These are phyloP conservation scores for Megalopta genalis DNA, from an alignment of 1,140 invertebrate genomes.

Conservation along the genomic window DNA sequence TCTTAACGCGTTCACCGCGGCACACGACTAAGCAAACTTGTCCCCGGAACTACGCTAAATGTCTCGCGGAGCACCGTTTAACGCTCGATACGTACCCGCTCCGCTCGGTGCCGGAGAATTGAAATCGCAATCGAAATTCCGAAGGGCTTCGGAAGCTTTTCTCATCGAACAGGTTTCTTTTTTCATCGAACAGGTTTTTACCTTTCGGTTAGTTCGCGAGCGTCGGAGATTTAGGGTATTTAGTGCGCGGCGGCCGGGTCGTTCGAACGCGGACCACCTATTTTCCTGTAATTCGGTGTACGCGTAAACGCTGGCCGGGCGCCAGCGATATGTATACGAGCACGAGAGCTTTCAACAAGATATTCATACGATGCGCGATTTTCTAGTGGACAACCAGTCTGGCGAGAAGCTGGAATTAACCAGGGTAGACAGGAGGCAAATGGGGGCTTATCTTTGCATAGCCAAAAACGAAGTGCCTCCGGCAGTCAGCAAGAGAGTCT, in stretches of 20 bases:
- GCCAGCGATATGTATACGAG: conserved; percentile 53
- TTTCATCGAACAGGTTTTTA: too few species aligned
- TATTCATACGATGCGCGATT: conserved; percentile 65
- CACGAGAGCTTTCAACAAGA: conserved; percentile 61
- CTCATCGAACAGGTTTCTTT: too few species aligned
- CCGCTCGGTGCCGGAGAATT: too few species aligned
- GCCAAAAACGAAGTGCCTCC: conserved; percentile 88
- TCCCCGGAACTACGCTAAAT: too few species aligned
- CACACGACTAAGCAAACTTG: too few species aligned
- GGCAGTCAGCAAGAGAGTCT: conserved; percentile 87
- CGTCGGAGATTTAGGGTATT: conserved; percentile 12
- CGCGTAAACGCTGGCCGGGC: conserved; percentile 38
- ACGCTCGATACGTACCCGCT: too few species aligned
- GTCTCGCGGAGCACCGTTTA: too few species aligned
- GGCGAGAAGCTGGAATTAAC: conserved; percentile 83
- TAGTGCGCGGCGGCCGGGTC: conserved; percentile 4
- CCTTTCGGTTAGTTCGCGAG: not conserved
- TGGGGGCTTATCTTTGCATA: conserved; percentile 88
- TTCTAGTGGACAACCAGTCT: conserved; percentile 81
- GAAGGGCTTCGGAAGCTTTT: too few species aligned
- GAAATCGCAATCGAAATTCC: too few species aligned
- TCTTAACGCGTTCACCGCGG: too few species aligned
- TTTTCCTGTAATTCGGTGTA: conserved; percentile 57
- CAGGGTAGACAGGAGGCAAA: conserved; percentile 85
- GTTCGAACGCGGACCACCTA: conserved; percentile 44